Base-by-base conservation (phyloP, 2,113 vertebrate species). In the Pluvialis apricaria region DNA sequence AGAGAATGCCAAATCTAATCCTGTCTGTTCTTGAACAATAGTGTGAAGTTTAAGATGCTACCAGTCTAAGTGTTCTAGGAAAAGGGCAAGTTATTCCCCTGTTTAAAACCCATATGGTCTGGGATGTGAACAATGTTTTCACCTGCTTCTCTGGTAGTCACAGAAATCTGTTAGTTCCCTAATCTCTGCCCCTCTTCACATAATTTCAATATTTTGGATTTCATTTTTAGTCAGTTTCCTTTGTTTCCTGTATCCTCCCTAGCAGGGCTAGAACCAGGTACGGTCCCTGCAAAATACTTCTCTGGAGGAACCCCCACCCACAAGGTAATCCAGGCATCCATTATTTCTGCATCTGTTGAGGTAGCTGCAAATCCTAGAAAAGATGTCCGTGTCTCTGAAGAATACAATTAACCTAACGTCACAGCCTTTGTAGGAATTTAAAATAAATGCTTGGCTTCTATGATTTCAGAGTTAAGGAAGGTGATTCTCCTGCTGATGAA, bases 301-400 rank as follows among this genome's bases (percentile, higher is more conserved):
- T 87, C 54, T 92, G 84, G 60, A 66, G 68, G 58, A 86, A 29
- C 49, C 34, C 17, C 60, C 38, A 77, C 51, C 40, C 54, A 60
- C 38, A n/a, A 62, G 24, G 49, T 88, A 91, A 77, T 89, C 58
- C 49, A 94, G 75, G 32, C 86, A 80, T 90, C 78, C 15, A 6
- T 91, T 91, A 73, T 82, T 86, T 89, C 58, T 82, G 51, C 65
- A 54, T 92, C 91, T 91, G 45, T 65, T 89, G 66, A 94, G 45
- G 28, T 88, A 66, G 54, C 55, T 88, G 58, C 29, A 91, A 91
- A 87, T 94, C 49, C 32, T 42, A 57, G 64, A 73, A 87, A 91
- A 91, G 55, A 77, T 58, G 19, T 47, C 22, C 47, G 15, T 87
- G 24, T 85, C 71, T 75, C 78, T 62, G 62, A 92, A 79, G 58